Base-by-base conservation (phyloP, 2,888 invertebrate genomes). In the Microplitis deprimator region DNA sequence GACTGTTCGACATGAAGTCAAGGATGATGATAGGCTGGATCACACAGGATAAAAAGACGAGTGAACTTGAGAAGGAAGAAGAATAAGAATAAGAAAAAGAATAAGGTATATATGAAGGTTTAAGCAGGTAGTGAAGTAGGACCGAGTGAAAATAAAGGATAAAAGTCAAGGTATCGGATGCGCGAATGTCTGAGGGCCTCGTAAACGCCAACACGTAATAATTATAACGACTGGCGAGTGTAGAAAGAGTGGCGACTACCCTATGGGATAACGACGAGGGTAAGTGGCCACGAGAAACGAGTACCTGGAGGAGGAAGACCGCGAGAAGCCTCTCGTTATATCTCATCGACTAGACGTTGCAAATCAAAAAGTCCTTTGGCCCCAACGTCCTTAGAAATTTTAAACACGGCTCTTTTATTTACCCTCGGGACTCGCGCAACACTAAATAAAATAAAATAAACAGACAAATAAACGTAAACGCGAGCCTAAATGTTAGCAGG, bases 161-260 rank as follows among this genome's bases (percentile, higher is more conserved):
- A 65, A 8, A 60, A 71, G 65, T 13, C 38, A 38, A 10, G 17
- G 29, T 7, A 29, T 65, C 20, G 65, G 29, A 50, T 50, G 50
- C 13, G 13, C 8, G 50, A 59, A 61, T 70, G 74, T 50, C 20
- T 65, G 59, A 50, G 73, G 41, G 71, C 81, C 82, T 87, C 88
- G 87, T 88, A 88, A 87, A 88, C 84, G 87, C 85, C 87, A 87
- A 88, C 87, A 85, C 87, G 85, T 86, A 85, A 85, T 88, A 87
- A 88, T 88, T 88, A 88, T 88, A 88, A 88, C 85, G 87, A 88
- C 84, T 76, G 73, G 77, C 78, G 78, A 75, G 50, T 88, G 85
- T 76, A 69, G 79, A 78, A 77, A 75, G 50, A 88, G 85, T 76
- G 73, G 79, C 78, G 78, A 75, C 78, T 79, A 75, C 79, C 77